Evolutionary conservation across 2,888 invertebrate species (phyloP).

Genomic region (Zaprionus bogoriensis): DNA sequence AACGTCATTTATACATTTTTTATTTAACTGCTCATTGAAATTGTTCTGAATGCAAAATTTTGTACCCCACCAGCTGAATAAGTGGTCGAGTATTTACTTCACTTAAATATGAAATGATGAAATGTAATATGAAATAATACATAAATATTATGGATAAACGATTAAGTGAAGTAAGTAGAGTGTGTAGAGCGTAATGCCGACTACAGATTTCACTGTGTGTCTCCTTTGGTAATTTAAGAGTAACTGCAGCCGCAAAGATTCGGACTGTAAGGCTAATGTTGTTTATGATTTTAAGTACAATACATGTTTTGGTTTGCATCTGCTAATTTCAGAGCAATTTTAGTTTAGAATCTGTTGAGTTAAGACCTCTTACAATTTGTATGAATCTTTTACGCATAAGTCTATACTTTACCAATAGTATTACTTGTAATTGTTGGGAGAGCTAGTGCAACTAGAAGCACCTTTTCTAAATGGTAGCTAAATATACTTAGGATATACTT

Average conservation of each 20-base stretch:
- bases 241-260: conserved; percentile 9
- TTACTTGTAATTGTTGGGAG: conserved; percentile 24
- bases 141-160: too few species aligned
- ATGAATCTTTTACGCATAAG: conserved; percentile 35
- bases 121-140: too few species aligned
- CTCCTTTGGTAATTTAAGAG: conserved; percentile 32
- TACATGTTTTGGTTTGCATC: conserved; percentile 39
- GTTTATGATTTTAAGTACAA: conserved; percentile 57
- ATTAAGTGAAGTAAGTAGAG: background rate
- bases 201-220: conserved; percentile 21
- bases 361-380: conserved; percentile 25
- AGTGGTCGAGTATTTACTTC: conserved; percentile 13
- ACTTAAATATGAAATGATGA: background rate
- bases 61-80: conserved; percentile 31
- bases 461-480: conserved; percentile 14
- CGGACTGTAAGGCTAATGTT: conserved; percentile 35
- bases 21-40: conserved; percentile 67
- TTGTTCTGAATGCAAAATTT: conserved; percentile 82
- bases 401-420: conserved; percentile 17
- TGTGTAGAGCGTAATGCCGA: background rate
- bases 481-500: conserved; percentile 9
- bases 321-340: conserved; percentile 68
- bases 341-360: conserved; percentile 14
- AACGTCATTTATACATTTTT: conserved; percentile 56
- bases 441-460: conserved; percentile 3